A percentile compares a stretch with the other conserved stretches of the same genome.
Conservation (phyloP, 2,888 invertebrate genomes). For the Orgyia antiqua region DNA sequence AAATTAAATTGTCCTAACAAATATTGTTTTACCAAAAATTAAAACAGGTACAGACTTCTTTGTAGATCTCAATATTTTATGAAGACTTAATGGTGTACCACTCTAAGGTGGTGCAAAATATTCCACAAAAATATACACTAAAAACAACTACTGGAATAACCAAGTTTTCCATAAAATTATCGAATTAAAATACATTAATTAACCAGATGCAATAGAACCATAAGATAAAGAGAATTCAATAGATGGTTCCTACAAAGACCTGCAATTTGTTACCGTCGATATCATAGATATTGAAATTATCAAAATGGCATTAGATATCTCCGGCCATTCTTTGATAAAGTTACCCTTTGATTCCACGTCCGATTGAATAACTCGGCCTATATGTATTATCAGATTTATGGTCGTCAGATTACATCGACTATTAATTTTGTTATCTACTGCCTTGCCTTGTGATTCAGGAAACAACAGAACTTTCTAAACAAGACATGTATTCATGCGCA, state of each 20-base stretch:
- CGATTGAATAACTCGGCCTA: slow-evolving; percentile 22
- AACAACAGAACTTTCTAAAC: slow-evolving; percentile 27
- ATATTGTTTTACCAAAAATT: too few relatives aligned
- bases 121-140: too few relatives aligned
- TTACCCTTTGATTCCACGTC: slow-evolving; percentile 21
- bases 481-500: slow-evolving; percentile 8
- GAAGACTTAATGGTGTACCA: too few relatives aligned
- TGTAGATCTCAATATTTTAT: too few relatives aligned
- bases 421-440: slow-evolving; percentile 29
- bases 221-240: slow-evolving; percentile 15
- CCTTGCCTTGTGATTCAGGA: slow-evolving; percentile 16
- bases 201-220: too few relatives aligned
- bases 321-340: slow-evolving; percentile 21
- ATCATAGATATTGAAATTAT: slow-evolving; percentile 20
- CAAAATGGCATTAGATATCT: slow-evolving; percentile 19
- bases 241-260: slow-evolving; percentile 13
- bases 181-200: too few relatives aligned
- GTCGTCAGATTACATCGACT: slow-evolving; percentile 21
- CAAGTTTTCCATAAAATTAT: too few relatives aligned
- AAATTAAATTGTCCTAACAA: too few relatives aligned
- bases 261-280: slow-evolving; percentile 21
- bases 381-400: slow-evolving; percentile 30
- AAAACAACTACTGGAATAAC: too few relatives aligned
- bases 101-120: too few relatives aligned
- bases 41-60: too few relatives aligned